Conservation (phyloP, 1,140 invertebrate species). For the Oncopodura yosiiana region DNA sequence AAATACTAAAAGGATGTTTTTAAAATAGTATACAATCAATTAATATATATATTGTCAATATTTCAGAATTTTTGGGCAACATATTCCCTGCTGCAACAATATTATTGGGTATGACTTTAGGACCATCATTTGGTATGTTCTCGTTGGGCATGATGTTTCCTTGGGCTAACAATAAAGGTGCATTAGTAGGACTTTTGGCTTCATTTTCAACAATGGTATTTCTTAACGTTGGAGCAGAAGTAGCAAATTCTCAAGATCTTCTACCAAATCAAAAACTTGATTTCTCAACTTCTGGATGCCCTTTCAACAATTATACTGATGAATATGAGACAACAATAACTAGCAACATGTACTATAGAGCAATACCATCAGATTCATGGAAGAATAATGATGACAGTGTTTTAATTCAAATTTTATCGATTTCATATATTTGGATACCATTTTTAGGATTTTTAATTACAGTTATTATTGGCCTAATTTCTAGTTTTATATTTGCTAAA, state of each 20-base stretch:
- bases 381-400: conserved; percentile 21
- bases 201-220: conserved; percentile 46
- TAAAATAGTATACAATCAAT: too few relatives aligned
- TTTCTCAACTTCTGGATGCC: background rate
- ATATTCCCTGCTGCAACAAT: background rate
- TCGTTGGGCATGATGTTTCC: conserved; percentile 62
- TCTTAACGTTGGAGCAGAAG: conserved; percentile 63
- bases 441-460: conserved; percentile 8
- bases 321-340: background rate
- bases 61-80: conserved; percentile 3
- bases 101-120: conserved; percentile 51
- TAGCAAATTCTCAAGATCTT: conserved; percentile 46
- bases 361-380: conserved; percentile 5
- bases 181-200: conserved; percentile 5
- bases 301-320: background rate
- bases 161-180: conserved; percentile 53
- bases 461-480: conserved; percentile 18
- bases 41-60: too few relatives aligned
- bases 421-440: conserved; percentile 26
- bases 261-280: conserved; percentile 49
- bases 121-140: conserved; percentile 58
- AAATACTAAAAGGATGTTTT: too few relatives aligned
- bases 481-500: conserved; percentile 5
- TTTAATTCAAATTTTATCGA: conserved; percentile 13
- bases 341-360: background rate